phyloP scores from a whole-genome alignment of 2,797 vertebrate genomes.

The Sebastes trivittatus region DNA sequence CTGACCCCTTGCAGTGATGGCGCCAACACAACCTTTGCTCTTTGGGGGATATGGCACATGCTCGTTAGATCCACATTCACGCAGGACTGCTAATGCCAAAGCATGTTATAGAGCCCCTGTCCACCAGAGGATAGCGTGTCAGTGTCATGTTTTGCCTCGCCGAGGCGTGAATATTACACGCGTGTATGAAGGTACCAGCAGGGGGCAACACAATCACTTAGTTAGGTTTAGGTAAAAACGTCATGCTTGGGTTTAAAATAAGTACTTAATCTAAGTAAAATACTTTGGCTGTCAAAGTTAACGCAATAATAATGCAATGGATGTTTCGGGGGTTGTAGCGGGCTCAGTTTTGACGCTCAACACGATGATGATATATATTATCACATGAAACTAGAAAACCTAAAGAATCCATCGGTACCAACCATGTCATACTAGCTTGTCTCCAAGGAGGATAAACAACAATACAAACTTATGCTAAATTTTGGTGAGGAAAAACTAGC shows the following conservation, averaged over 20 bases:
- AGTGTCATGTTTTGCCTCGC: neutral
- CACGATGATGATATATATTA: too few species aligned
- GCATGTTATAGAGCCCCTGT: neutral
- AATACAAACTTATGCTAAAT: too few species aligned
- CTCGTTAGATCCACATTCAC: slow-evolving; percentile 11
- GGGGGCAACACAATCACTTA: neutral
- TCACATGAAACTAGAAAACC: too few species aligned
- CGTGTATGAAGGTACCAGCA: neutral
- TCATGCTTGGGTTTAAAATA: neutral
- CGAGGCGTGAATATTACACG: neutral
- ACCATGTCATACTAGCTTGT: too few species aligned
- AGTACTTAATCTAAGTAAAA: neutral
- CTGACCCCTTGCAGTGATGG: neutral
- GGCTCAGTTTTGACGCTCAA: too few species aligned
- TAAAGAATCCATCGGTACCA: too few species aligned
- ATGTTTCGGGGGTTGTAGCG: too few species aligned
- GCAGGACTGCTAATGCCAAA: neutral
- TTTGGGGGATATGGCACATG: neutral
- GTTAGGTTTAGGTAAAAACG: neutral
- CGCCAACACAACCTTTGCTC: neutral
- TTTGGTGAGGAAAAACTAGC: too few species aligned
- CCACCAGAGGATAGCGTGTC: neutral
- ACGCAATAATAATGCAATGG: too few species aligned
- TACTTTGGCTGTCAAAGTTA: too few species aligned
- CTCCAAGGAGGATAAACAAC: too few species aligned